Percentiles rank a stretch among this genome's conserved stretches.
Evolutionary conservation across 1,140 invertebrate genomes (phyloP).

Genomic region (Bombus pyrosoma): DNA sequence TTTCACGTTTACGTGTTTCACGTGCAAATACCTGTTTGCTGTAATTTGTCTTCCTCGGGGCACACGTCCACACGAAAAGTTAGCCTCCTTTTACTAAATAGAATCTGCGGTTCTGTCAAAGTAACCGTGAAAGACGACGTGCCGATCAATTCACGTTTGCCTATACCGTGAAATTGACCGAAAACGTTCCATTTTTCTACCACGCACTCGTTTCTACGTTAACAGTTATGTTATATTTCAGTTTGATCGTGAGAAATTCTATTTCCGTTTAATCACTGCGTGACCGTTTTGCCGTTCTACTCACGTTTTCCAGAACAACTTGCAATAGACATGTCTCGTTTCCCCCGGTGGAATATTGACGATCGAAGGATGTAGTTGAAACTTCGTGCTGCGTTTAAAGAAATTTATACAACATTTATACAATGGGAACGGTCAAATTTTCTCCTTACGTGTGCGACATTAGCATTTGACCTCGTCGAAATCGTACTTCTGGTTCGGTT

Average conservation of each 20-base stretch:
- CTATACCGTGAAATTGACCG: slow-evolving; percentile 48
- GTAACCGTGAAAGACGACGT: slow-evolving; percentile 64
- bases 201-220: slow-evolving; percentile 62
- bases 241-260: background rate
- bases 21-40: slow-evolving; percentile 58
- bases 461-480: slow-evolving; percentile 21
- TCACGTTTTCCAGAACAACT: slow-evolving; percentile 67
- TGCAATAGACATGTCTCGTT: slow-evolving; percentile 58
- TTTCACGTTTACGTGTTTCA: too few relatives aligned
- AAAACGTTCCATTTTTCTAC: slow-evolving; percentile 73
- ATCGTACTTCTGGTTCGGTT: slow-evolving; percentile 54
- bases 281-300: slow-evolving; percentile 5
- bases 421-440: background rate
- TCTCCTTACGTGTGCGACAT: slow-evolving; percentile 33
- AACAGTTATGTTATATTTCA: background rate
- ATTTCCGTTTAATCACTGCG: background rate
- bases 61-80: slow-evolving; percentile 64
- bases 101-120: slow-evolving; percentile 67
- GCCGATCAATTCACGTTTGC: slow-evolving; percentile 68
- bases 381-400: slow-evolving; percentile 57
- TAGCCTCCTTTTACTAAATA: slow-evolving; percentile 68
- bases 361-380: slow-evolving; percentile 61
- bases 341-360: slow-evolving; percentile 61
- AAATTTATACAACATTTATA: background rate
- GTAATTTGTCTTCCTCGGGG: slow-evolving; percentile 38